These are phyloP conservation scores for Myzus persicae DNA, from an alignment of 1,140 invertebrate genomes.

Conservation along the genomic window DNA sequence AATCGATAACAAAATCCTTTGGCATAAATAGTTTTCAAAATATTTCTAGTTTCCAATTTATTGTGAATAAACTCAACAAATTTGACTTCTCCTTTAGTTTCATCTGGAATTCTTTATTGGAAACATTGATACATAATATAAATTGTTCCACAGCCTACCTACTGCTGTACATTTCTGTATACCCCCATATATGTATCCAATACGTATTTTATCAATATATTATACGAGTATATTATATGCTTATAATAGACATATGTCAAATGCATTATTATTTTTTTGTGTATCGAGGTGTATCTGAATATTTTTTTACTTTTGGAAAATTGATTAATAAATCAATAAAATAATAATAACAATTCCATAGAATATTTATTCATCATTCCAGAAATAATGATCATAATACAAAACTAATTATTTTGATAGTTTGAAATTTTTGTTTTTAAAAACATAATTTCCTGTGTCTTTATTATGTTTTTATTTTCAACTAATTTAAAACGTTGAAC, in stretches of 20 bases:
- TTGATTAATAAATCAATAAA: too few species aligned
- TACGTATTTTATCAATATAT: not conserved
- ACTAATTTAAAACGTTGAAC: too few species aligned
- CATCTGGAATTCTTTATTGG: not conserved
- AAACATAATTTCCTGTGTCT: too few species aligned
- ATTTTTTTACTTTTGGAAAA: not conserved
- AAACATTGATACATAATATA: not conserved
- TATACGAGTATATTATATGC: not conserved
- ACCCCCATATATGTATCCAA: not conserved
- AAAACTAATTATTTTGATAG: too few species aligned
- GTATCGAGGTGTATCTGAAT: not conserved
- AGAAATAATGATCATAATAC: too few species aligned
- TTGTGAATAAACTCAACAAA: not conserved
- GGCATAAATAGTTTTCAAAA: not conserved
- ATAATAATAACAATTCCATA: too few species aligned
- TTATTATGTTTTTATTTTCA: too few species aligned
- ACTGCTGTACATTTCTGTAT: not conserved
- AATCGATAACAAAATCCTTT: not conserved
- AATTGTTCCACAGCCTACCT: not conserved
- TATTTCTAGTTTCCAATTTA: not conserved
- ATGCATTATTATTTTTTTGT: not conserved
- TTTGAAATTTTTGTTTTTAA: too few species aligned
- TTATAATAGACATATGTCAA: not conserved
- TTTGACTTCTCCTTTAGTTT: not conserved
- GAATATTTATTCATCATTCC: too few species aligned